Evolutionary conservation across 2,888 invertebrate genomes (phyloP), one percentile per base, ranked within the genome.

Genomic region (Cheilosia soror): DNA sequence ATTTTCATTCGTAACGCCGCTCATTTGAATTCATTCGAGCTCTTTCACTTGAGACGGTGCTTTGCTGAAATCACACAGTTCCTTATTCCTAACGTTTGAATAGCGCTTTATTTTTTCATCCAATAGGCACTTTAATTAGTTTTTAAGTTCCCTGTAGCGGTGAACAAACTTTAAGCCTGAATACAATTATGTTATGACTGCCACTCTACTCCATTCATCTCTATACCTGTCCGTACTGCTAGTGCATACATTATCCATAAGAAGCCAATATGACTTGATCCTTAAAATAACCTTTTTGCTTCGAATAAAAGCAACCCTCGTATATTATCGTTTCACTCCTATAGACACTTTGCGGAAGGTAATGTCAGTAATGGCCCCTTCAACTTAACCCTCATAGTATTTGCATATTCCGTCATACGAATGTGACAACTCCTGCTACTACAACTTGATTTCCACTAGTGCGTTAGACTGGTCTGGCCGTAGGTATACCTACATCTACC

Each of bases 371-470:
- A 37, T 37, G 37, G 9, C 15, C 68, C 68, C 65, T 84, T 69
- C 68, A 84, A 77, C 72, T 63, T 78, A 55, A 73, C 83, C 72
- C 72, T 68, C 78, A 78, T 62, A 37, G 13, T 42, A 44, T 58
- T 83, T 69, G 63, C 68, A 62, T 63, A 47, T 63, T 53, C 55
- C 42, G 55, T 47, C 58, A 62, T 60, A 27, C 63, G 47, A 81
- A 49, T 76, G 76, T 49, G 57, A 80, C 66, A 79, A 4, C 9
- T 13, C n/a, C n/a, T 42, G 60, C 15, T 20, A 7, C 40, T 29
- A 55, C 20, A 68, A 75, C 47, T 63, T 68, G 49, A 63, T 33
- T 57, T 49, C 27, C 76, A 58, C 44, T 55, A 63, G 40, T 69
- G 51, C 51, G 58, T 53, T 47, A 40, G 65, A 31, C 27, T 42